phyloP scores from a whole-genome alignment of 1,140 invertebrate genomes.

The Drosophila rhopaloa region DNA sequence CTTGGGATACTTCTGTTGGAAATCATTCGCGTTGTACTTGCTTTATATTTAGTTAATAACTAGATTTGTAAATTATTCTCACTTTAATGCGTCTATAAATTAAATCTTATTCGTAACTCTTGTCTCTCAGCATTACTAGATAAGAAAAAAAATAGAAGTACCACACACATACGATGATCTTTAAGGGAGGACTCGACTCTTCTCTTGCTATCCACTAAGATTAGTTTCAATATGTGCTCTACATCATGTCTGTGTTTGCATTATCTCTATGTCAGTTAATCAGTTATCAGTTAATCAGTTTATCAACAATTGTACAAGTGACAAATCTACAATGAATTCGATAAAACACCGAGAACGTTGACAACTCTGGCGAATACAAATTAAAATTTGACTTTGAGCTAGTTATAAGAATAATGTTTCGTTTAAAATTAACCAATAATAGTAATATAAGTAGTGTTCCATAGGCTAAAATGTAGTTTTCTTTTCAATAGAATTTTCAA shows the following conservation, averaged over 20 bases:
- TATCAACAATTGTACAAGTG: constrained; percentile 74
- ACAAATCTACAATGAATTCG: constrained; percentile 64
- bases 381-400: constrained; percentile 20
- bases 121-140: constrained; percentile 74
- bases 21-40: no score
- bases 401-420: constrained; percentile 3
- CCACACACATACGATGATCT: constrained; percentile 54
- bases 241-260: constrained; percentile 50
- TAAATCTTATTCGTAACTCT: constrained; percentile 74
- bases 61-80: constrained; percentile 80
- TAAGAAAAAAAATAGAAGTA: constrained; percentile 68
- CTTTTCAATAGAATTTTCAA: constrained; percentile 2
- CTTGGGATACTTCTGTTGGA: no score
- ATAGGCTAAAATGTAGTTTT: constrained; percentile 16
- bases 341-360: constrained; percentile 59
- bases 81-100: constrained; percentile 78
- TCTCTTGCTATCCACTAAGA: constrained; percentile 39
- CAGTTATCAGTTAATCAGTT: constrained; percentile 47
- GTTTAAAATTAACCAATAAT: constrained; percentile 46
- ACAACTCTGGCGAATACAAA: constrained; percentile 27
- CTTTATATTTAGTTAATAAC: constrained; percentile 73
- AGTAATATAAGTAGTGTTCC: constrained; percentile 36
- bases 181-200: constrained; percentile 12
- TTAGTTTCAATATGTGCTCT: constrained; percentile 54
- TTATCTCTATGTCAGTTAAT: constrained; percentile 29